Percentiles rank a stretch among this genome's conserved stretches.
Conservation (phyloP, 2,888 invertebrate species). For the Caenorhabditis sulstoni region DNA sequence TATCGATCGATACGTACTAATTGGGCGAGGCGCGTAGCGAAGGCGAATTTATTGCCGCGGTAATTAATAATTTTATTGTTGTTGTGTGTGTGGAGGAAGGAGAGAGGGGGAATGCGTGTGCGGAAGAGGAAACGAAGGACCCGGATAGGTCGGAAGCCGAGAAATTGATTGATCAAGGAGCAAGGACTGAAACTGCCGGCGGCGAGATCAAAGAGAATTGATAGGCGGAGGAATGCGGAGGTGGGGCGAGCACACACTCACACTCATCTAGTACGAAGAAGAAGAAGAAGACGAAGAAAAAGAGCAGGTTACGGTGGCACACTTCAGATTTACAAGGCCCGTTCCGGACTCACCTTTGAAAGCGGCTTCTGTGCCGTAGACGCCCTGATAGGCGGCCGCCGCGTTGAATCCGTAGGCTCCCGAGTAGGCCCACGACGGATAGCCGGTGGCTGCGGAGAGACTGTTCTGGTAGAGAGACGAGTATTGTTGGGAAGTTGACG, state of each 20-base stretch:
- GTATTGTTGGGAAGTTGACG: slow-evolving; percentile 24
- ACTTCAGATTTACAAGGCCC: neutral
- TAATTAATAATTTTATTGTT: slow-evolving; percentile 57
- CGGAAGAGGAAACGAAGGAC: neutral
- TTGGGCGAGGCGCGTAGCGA: slow-evolving; percentile 14
- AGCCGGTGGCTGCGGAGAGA: neutral
- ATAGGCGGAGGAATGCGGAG: slow-evolving; percentile 45
- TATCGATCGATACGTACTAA: slow-evolving; percentile 28
- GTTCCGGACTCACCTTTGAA: slow-evolving; percentile 6
- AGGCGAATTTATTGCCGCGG: slow-evolving; percentile 29
- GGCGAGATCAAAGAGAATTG: slow-evolving; percentile 34
- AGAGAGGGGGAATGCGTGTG: no score
- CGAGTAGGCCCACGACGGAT: slow-evolving; percentile 2
- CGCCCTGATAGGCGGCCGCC: neutral
- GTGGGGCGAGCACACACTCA: slow-evolving; percentile 22
- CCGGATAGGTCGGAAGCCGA: neutral
- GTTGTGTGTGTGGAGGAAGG: slow-evolving; percentile 4
- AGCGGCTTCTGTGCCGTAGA: neutral
- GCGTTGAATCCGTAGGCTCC: neutral
- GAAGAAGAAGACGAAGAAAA: neutral
- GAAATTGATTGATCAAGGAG: neutral
- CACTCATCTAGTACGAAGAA: neutral
- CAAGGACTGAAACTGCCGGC: slow-evolving; percentile 11
- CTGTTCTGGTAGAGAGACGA: slow-evolving; percentile 4
- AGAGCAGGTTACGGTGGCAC: neutral